Base-by-base conservation (phyloP, 2,113 vertebrate genomes). In the Platycercus adscitus region DNA sequence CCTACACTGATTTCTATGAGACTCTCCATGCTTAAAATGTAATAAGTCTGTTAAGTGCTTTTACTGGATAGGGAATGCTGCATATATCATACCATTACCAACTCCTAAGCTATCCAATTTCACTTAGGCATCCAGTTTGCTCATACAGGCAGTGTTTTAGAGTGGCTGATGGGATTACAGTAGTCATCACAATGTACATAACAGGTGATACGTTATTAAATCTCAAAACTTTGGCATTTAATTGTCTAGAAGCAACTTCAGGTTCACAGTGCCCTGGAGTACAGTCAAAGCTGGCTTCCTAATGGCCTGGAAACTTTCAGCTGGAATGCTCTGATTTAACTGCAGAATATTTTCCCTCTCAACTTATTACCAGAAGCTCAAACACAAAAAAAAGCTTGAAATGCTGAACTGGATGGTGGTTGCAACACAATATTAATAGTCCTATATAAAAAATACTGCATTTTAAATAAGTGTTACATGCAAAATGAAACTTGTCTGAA, bases 231-330 rank as follows among this genome's bases (percentile, higher is more conserved):
- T 87, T 87, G 55, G 58, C 50, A 24, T 75, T 71, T 68, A 71
- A 49, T 92, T 92, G 86, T 91, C 43, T 92, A 61, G 83, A 88
- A 88, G 73, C 29, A 17, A 7, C 73, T 91, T 93, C 47, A 91
- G 70, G 29, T 47, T 44, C n/a, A 10, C 47, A 63, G 20, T 84
- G n/a, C 47, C 33, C 24, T 81, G 69, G 53, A 79, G 5, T 61
- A 44, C 15, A 70, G 44, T 64, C 21, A 75, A 44, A 44, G 10
- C 31, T 92, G 55, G 13, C 13, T 86, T 83, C 33, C 12, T 65
- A 52, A 52, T 69, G 20, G 5, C 70, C 90, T 92, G 80, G 56
- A 95, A 96, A 37, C 18, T 81, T 77, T 81, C 65, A 72, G 11
- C 24, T 77, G 26, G 26, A 91, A 37, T 2, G 4, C 8, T 81